Base-by-base conservation (phyloP, 2,888 invertebrate species). In the Luperina testacea region DNA sequence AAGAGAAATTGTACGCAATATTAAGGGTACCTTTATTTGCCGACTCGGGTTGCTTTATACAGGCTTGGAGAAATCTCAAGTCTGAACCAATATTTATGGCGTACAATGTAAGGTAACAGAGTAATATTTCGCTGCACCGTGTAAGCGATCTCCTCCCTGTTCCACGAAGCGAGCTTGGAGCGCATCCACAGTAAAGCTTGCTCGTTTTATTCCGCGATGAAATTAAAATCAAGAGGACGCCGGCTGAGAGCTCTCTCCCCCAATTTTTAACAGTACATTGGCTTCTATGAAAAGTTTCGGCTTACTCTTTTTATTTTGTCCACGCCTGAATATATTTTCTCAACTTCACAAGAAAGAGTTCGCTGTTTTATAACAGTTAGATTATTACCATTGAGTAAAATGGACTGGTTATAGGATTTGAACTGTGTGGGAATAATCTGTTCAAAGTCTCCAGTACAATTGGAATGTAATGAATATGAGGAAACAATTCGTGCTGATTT, bases 221-320 rank as follows among this genome's bases (percentile, higher is more conserved):
- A 92, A 92, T 93, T 92, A 92, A 93, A 93, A 91, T 90, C 90
- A 88, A 90, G 86, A 88, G 89, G 70, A 87, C 88, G 84, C 78
- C 64, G 51, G 76, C 76, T 63, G 81, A 84, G 83, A 80, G 83
- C 87, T 80, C 81, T 87, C 86, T 88, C 85, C 86, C 84, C 83
- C 88, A 88, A 87, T 87, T 87, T 90, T 90, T 80, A 91, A 82
- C 88, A 89, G 88, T 82, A 90, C 86, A 87, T 88, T 89, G 88
- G 88, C 89, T 88, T 84, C 84, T 84, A 81, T 87, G 81, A 89
- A 90, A 84, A 75, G 77, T 82, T 88, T 86, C 68, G 53, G 71
- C 70, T 77, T 82, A 78, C 74, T 86, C n/a, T 85, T 90, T 89
- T 81, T 87, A 80, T 88, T 87, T 90, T 83, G 81, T 84, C 78